Percentiles rank a stretch among this genome's conserved stretches.
phyloP scores from a whole-genome alignment of 2,113 vertebrate genomes.

The Anthoscopus minutus region DNA sequence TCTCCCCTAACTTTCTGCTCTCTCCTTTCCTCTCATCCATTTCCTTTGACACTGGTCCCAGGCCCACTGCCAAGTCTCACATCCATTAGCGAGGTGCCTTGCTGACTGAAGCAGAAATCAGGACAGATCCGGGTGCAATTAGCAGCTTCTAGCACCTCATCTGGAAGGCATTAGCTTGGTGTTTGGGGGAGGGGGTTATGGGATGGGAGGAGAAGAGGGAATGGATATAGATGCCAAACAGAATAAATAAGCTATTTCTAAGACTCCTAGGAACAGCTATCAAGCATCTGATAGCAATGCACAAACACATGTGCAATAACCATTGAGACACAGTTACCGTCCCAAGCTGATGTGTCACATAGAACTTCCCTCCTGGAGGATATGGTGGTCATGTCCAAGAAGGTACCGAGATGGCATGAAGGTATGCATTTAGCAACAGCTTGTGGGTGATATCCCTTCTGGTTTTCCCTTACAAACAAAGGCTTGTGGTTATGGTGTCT shows the following conservation, averaged over 20 bases:
- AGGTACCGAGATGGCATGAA: neutral
- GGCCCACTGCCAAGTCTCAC: constrained; percentile 77
- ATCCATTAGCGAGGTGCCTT: constrained; percentile 80
- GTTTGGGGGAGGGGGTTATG: constrained; percentile 48
- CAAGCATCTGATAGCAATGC: neutral
- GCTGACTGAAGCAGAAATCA: constrained; percentile 81
- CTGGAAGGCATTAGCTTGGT: constrained; percentile 77
- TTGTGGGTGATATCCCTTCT: neutral
- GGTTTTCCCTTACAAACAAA: neutral
- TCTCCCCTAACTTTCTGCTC: constrained; percentile 25
- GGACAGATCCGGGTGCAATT: constrained; percentile 74
- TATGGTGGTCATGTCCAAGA: neutral
- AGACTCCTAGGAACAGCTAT: constrained; percentile 23
- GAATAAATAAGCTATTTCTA: constrained; percentile 66
- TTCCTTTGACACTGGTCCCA: constrained; percentile 76
- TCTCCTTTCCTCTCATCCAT: constrained; percentile 62
- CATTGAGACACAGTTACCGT: neutral
- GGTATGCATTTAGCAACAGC: neutral
- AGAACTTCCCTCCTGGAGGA: neutral
- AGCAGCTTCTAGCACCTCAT: constrained; percentile 80
- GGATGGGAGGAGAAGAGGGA: constrained; percentile 31
- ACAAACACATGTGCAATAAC: neutral
- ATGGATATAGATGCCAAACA: constrained; percentile 66
- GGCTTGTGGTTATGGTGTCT: neutral
- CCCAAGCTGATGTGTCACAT: neutral